Evolutionary conservation across 2,888 invertebrate genomes (phyloP).

Genomic region (Heliothis peltigera): DNA sequence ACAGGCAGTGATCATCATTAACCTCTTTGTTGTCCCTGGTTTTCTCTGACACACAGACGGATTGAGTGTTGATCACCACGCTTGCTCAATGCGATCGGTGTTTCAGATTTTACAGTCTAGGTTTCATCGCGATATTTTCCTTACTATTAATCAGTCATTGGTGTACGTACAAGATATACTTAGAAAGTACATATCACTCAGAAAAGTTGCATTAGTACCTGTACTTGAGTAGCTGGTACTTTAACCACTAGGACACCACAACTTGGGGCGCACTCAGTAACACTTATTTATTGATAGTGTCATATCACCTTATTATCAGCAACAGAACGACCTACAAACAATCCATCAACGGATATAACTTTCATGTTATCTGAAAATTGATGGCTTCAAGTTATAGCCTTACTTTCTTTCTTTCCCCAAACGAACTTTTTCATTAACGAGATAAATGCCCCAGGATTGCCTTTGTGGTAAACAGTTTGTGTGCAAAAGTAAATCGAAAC

Average conservation of each 20-base stretch:
- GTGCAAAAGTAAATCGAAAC: slow-evolving; percentile 12
- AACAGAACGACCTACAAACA: slow-evolving; percentile 11
- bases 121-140: too few species aligned
- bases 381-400: slow-evolving; percentile 19
- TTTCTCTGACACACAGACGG: too few species aligned
- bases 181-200: too few species aligned
- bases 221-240: too few species aligned
- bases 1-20: too few species aligned
- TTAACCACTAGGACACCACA: too few species aligned
- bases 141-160: too few species aligned
- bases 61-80: too few species aligned
- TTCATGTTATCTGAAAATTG: slow-evolving; percentile 15
- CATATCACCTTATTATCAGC: not conserved
- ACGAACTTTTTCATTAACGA: slow-evolving; percentile 40
- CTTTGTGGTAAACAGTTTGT: slow-evolving; percentile 29
- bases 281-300: not conserved
- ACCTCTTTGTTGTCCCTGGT: not conserved
- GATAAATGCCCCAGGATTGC: slow-evolving; percentile 3
- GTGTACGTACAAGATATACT: too few species aligned
- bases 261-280: not conserved
- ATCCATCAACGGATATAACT: slow-evolving; percentile 19
- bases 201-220: too few species aligned
- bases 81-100: too few species aligned
- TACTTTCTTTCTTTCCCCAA: not conserved
- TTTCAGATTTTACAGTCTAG: too few species aligned